These are phyloP conservation scores for Hydrozoanthus gracilis DNA, from an alignment of 92 coral and sea anemone genomes.

Conservation along the genomic window DNA sequence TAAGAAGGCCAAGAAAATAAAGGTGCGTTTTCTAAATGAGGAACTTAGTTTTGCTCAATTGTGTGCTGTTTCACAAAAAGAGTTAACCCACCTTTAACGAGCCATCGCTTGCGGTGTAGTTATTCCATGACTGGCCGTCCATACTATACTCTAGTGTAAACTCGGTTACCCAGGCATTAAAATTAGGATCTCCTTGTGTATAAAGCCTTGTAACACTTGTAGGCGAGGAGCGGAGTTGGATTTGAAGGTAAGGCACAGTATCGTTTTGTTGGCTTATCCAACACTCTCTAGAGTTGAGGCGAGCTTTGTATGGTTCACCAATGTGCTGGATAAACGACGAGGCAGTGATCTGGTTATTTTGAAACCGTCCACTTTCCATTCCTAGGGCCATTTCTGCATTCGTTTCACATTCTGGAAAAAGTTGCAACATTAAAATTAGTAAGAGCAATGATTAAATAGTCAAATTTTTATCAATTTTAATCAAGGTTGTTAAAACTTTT, in stretches of 20 bases:
- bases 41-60: no score
- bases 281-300: not conserved
- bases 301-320: constrained; percentile 1
- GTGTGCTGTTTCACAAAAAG: no score
- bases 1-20: no score
- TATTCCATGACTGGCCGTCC: not conserved
- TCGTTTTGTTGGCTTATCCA: not conserved
- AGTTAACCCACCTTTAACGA: not conserved
- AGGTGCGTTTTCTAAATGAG: no score
- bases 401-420: not conserved
- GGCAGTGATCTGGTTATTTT: constrained; percentile 1
- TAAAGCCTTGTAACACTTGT: constrained; percentile 8
- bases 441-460: no score
- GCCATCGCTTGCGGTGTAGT: constrained; percentile 15
- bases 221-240: not conserved
- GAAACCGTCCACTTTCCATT: not conserved
- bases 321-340: not conserved
- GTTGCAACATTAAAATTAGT: not conserved
- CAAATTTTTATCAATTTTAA: not conserved
- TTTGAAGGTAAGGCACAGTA: constrained; percentile 14
- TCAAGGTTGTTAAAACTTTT: not conserved
- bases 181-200: not conserved
- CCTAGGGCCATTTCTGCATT: constrained; percentile 5
- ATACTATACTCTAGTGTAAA: constrained; percentile 8
- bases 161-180: not conserved